Base-by-base conservation (phyloP, 30 jellyfish, hydroid and myxozoan species). In the Pelagia noctiluca region DNA sequence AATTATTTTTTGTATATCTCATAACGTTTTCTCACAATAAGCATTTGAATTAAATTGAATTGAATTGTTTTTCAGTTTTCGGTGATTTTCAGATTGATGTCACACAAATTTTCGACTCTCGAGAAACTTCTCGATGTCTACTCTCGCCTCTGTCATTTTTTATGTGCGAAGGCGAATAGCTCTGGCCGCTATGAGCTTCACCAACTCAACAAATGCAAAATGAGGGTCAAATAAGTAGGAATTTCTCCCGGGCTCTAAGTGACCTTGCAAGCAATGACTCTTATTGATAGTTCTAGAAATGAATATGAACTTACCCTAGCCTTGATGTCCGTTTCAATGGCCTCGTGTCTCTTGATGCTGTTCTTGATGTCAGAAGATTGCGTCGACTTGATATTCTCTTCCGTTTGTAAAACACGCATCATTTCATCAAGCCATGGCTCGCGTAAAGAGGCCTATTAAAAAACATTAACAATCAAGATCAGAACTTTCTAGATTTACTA, bases 391-490 rank as follows among this genome's bases (percentile, higher is more conserved):
- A 83, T 61, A 2, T 68, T 87, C 82, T 80, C 87, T 54, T 87
- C 96, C 10, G 69, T 30, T 29, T 78, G 79, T 18, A 87, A 11
- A 18, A 87, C 89, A 11, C 30, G 46, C 30, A 71, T 12, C 90
- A 76, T 78, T 37, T 87, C 96, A 50, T 78, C 87, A 18, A 87
- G 77, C 96, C 96, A 87, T 13, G 90, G 68, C n/a, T 87, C 91
- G 23, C 96, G 89, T 37, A 87, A 70, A 24, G 37, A 33, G 2
- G 89, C 96, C 96, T 87, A 31, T 23, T 29, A 68, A 70, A 8
- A 50, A 34, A 35, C 0, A 33, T 19, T 0, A 23, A 49, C 7
- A 52, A 52, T 52, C 28, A 19, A 2, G 68, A 8, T 3, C 26
- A 19, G 21, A 52, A 52, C 12, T 30, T 52, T 52, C 68, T 5